Evolutionary conservation across 2,113 vertebrate genomes (phyloP).

Genomic region (Aptenodytes forsteri): DNA sequence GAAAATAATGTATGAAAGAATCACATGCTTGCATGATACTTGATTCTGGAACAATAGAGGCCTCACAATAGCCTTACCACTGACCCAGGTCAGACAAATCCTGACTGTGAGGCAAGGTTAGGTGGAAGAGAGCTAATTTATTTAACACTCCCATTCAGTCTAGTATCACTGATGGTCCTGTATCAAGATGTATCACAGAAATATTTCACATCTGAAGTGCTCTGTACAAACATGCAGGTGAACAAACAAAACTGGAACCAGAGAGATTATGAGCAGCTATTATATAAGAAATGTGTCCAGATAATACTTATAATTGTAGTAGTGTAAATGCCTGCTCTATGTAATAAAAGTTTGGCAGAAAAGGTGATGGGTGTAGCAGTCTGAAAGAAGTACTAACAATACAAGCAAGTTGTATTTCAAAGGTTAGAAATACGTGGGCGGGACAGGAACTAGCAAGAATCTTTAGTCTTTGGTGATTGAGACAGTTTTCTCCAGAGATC

Average conservation of each 20-base stretch:
- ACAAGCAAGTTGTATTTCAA: neutral
- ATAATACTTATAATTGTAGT: neutral
- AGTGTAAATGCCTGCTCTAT: neutral
- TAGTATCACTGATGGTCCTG: neutral
- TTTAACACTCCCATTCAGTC: neutral
- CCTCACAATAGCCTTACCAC: neutral
- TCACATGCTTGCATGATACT: neutral
- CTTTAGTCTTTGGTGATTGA: neutral
- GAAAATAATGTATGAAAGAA: neutral
- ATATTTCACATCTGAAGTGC: neutral
- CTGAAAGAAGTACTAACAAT: neutral
- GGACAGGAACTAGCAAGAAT: neutral
- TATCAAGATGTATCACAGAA: neutral
- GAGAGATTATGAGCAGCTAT: neutral
- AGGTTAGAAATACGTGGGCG: neutral
- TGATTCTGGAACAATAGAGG: neutral
- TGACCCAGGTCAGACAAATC: neutral
- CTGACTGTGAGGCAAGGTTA: neutral
- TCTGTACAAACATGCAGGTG: neutral
- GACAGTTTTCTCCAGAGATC: neutral
- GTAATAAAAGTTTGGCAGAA: neutral
- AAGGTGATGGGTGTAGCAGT: neutral
- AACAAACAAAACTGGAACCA: neutral
- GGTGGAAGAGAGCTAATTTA: neutral
- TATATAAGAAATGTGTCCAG: neutral